Conservation (phyloP, 2,888 invertebrate genomes). For the Cotesia congregata region DNA sequence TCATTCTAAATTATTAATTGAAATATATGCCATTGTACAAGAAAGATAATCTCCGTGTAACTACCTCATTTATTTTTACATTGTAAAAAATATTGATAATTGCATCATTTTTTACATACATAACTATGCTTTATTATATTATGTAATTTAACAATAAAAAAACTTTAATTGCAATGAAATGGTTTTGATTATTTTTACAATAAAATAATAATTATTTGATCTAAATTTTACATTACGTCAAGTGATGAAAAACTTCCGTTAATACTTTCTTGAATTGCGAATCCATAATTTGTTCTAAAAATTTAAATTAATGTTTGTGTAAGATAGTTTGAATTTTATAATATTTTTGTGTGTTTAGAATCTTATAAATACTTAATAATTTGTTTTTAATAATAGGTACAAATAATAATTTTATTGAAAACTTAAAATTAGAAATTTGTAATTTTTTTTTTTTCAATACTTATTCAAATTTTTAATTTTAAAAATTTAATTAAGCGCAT, state of each 20-base stretch:
- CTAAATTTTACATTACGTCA: slow-evolving; percentile 37
- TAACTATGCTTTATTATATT: neutral
- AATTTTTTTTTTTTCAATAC: too few species aligned
- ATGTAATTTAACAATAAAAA: neutral
- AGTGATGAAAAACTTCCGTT: slow-evolving; percentile 54
- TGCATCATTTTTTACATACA: neutral
- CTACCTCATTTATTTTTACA: neutral
- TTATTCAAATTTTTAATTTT: too few species aligned
- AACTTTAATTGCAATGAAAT: neutral
- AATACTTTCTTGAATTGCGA: slow-evolving; percentile 59
- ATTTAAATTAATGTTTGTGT: slow-evolving; percentile 33
- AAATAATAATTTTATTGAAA: too few species aligned
- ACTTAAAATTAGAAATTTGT: too few species aligned
- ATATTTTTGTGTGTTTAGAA: neutral
- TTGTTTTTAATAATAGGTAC: neutral
- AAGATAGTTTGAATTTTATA: slow-evolving; percentile 25
- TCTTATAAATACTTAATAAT: neutral
- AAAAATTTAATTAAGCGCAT: too few species aligned
- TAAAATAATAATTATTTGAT: neutral
- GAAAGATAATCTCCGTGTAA: neutral
- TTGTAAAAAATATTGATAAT: neutral
- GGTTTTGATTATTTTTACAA: neutral
- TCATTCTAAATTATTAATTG: neutral
- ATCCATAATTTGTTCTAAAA: slow-evolving; percentile 65
- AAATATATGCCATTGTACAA: neutral